Conservation (phyloP, 2,797 vertebrate species). For the Hoplostethus atlanticus region DNA sequence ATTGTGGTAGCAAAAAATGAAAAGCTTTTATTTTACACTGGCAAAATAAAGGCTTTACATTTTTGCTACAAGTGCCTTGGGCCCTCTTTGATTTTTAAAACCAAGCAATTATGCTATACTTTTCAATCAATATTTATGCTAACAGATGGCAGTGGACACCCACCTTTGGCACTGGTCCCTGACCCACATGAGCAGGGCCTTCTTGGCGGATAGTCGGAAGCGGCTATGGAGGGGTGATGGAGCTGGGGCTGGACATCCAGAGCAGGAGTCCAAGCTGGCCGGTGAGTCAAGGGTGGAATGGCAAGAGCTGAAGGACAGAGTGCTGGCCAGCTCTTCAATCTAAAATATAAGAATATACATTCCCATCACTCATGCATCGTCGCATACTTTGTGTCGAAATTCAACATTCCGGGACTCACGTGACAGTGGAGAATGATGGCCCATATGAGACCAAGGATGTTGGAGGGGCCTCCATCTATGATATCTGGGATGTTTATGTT, state of each 20-base stretch:
- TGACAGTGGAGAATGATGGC: conserved; percentile 95
- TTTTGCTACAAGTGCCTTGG: no score
- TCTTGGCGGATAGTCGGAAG: conserved; percentile 91
- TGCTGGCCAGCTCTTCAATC: conserved; percentile 90
- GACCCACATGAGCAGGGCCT: conserved; percentile 91
- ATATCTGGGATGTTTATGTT: conserved; percentile 95
- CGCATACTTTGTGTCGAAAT: no score
- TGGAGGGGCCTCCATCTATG: conserved; percentile 91
- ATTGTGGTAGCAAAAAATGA: no score
- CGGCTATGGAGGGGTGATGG: conserved; percentile 79
- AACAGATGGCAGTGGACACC: conserved; percentile 6
- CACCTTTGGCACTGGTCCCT: conserved; percentile 89
- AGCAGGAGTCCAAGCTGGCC: conserved; percentile 70
- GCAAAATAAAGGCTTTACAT: no score
- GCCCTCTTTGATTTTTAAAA: no score
- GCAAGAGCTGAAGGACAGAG: conserved; percentile 83
- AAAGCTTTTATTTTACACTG: no score
- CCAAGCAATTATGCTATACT: not conserved
- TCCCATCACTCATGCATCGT: no score
- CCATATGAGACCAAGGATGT: conserved; percentile 94
- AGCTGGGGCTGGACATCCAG: conserved; percentile 76
- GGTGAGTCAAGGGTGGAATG: conserved; percentile 83
- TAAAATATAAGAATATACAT: conserved; percentile 52
- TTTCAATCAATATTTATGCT: not conserved
- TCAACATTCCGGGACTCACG: conserved; percentile 81